Percentiles rank a stretch among this genome's conserved stretches.
Evolutionary conservation across 2,113 vertebrate genomes (phyloP).

Genomic region (Rhodinocichla rosea): DNA sequence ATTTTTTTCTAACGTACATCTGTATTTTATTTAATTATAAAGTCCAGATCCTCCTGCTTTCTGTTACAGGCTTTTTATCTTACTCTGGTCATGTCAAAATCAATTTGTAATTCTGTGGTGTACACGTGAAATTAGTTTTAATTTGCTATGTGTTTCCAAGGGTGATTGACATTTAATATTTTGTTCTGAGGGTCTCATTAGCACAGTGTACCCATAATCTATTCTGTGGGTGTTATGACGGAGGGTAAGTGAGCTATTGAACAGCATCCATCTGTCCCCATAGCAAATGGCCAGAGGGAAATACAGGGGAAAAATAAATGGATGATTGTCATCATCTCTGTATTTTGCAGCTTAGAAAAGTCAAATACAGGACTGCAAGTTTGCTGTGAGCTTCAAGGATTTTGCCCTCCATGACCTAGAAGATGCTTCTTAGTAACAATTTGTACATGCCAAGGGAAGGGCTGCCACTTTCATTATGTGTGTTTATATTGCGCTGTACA

Average conservation of each 20-base stretch:
- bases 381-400: neutral
- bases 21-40: slow-evolving; percentile 58
- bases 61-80: slow-evolving; percentile 54
- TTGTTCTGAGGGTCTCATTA: slow-evolving; percentile 54
- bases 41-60: slow-evolving; percentile 64
- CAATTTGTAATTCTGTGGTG: slow-evolving; percentile 46
- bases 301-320: neutral
- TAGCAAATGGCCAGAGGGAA: neutral
- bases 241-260: slow-evolving; percentile 26
- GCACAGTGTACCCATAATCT: slow-evolving; percentile 19
- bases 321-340: neutral
- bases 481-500: neutral
- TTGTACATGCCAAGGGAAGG: neutral
- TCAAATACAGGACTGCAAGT: neutral
- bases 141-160: slow-evolving; percentile 51
- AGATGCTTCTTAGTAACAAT: neutral
- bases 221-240: slow-evolving; percentile 6
- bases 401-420: neutral
- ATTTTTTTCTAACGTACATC: slow-evolving; percentile 41
- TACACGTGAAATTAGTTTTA: slow-evolving; percentile 47
- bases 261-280: slow-evolving; percentile 11
- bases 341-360: neutral
- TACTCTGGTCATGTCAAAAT: slow-evolving; percentile 42
- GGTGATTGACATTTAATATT: slow-evolving; percentile 53
- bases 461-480: neutral